These are phyloP conservation scores for Alligator sinensis DNA, from an alignment of 2,113 vertebrate species.

Conservation along the genomic window DNA sequence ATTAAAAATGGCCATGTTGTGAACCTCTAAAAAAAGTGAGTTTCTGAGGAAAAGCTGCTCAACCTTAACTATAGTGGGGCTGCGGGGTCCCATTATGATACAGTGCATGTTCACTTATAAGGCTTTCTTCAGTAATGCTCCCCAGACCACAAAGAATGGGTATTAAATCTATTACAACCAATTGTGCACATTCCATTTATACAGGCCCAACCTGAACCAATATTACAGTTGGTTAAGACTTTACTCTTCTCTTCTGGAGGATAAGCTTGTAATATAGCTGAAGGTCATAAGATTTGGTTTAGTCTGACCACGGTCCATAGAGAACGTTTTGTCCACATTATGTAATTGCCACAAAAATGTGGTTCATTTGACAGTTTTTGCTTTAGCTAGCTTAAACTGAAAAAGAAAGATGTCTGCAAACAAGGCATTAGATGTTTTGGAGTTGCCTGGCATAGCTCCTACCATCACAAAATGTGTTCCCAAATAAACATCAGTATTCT, in stretches of 20 bases:
- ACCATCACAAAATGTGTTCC: slow-evolving; percentile 43
- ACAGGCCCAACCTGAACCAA: neutral
- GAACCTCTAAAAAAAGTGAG: slow-evolving; percentile 51
- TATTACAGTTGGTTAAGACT: neutral
- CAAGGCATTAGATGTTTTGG: neutral
- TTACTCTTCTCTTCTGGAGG: neutral
- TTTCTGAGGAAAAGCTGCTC: slow-evolving; percentile 46
- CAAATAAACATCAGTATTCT: neutral
- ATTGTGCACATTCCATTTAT: neutral
- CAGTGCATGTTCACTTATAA: slow-evolving; percentile 74
- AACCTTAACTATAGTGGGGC: slow-evolving; percentile 55
- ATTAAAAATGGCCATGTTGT: slow-evolving; percentile 53
- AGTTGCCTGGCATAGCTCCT: slow-evolving; percentile 12
- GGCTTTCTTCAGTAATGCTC: slow-evolving; percentile 51
- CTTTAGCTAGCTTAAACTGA: slow-evolving; percentile 2
- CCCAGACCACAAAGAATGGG: too few species aligned
- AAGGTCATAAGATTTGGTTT: neutral
- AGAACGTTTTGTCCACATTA: slow-evolving; percentile 7
- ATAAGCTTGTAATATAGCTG: neutral
- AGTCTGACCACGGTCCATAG: neutral
- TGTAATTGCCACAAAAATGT: slow-evolving; percentile 26
- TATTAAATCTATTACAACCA: too few species aligned
- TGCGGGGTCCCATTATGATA: slow-evolving; percentile 63
- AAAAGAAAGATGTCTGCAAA: neutral
- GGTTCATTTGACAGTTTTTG: slow-evolving; percentile 25